Conservation (phyloP, 2,888 invertebrate genomes). For the Mythimna vitellina region DNA sequence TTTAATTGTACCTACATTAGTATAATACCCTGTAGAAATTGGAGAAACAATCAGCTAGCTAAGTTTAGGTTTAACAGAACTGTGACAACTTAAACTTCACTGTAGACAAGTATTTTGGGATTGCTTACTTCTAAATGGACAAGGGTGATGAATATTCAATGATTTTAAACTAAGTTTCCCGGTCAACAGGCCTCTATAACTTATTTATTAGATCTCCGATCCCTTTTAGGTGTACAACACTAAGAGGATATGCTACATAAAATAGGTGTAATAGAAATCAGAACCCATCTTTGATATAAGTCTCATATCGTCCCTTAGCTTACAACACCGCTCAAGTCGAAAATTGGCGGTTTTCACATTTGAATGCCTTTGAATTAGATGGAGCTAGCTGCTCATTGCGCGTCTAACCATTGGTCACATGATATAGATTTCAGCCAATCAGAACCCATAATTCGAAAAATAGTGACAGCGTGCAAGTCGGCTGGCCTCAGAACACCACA, state of each 20-base stretch:
- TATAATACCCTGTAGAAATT: background rate
- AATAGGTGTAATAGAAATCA: slow-evolving; percentile 3
- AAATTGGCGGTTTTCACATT: too few relatives aligned
- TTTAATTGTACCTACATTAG: background rate
- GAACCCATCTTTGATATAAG: background rate
- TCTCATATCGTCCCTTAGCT: too few relatives aligned
- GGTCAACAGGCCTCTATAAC: slow-evolving; percentile 29
- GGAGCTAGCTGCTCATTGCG: too few relatives aligned
- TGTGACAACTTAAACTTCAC: slow-evolving; percentile 6
- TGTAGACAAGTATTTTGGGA: slow-evolving; percentile 25
- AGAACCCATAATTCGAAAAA: too few relatives aligned
- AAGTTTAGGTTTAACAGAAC: slow-evolving; percentile 15
- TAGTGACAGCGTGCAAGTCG: too few relatives aligned
- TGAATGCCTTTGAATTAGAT: too few relatives aligned
- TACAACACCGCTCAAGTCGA: too few relatives aligned
- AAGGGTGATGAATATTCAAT: slow-evolving; percentile 46
- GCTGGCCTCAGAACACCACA: too few relatives aligned
- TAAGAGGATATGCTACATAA: background rate
- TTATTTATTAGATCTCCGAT: slow-evolving; percentile 28
- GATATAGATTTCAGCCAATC: too few relatives aligned
- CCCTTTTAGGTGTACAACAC: slow-evolving; percentile 16
- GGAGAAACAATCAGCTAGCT: background rate
- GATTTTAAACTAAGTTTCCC: slow-evolving; percentile 20
- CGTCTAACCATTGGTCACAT: too few relatives aligned
- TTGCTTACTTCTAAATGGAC: slow-evolving; percentile 19